These are phyloP conservation scores for Carollia perspicillata DNA, from an alignment of 2,113 vertebrate species.

Conservation along the genomic window DNA sequence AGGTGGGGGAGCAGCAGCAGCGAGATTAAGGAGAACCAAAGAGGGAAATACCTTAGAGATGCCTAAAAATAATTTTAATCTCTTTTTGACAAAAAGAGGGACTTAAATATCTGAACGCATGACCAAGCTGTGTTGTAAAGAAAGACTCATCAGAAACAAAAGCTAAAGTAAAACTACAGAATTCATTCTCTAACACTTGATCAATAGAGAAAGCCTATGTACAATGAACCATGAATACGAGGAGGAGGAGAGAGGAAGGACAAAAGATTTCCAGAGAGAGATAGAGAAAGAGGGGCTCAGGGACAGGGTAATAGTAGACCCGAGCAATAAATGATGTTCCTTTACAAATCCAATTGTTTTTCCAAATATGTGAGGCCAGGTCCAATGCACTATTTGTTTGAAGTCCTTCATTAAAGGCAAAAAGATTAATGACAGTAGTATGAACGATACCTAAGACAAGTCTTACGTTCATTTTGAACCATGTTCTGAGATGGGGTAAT, in stretches of 20 bases:
- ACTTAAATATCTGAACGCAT: not conserved
- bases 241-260: not conserved
- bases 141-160: not conserved
- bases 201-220: not conserved
- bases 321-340: not conserved
- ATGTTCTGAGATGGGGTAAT: not conserved
- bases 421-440: not conserved
- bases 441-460: not conserved
- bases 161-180: not conserved
- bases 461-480: not conserved
- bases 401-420: not conserved
- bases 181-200: not conserved
- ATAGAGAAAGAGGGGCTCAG: not conserved
- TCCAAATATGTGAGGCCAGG: not conserved
- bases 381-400: not conserved
- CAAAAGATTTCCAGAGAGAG: not conserved
- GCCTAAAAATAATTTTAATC: not conserved
- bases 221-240: not conserved
- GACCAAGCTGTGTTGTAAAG: not conserved
- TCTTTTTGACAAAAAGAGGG: not conserved
- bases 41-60: slow-evolving; percentile 11
- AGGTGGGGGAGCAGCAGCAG: not conserved
- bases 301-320: not conserved
- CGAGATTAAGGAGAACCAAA: not conserved
- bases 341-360: not conserved